Conservation (phyloP, 2,888 invertebrate species). For the Dioctria linearis region DNA sequence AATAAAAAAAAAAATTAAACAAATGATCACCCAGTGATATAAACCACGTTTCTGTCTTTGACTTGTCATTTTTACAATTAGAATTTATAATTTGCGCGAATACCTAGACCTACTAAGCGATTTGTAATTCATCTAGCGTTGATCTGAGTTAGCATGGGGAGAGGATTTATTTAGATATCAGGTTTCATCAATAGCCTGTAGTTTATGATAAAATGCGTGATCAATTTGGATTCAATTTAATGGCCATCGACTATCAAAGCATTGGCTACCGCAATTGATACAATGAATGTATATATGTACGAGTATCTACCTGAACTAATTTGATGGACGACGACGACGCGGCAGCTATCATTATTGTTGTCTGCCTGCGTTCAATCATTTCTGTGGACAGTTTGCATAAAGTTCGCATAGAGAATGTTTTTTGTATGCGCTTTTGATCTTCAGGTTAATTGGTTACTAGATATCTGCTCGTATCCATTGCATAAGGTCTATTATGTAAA, state of each 20-base stretch:
- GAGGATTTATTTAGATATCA: background rate
- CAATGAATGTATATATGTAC: too few species aligned
- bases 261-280: constrained; percentile 30
- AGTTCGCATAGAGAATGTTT: background rate
- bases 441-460: constrained; percentile 43
- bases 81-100: constrained; percentile 35
- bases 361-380: constrained; percentile 1
- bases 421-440: background rate
- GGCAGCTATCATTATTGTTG: background rate
- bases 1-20: background rate
- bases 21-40: constrained; percentile 13
- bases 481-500: too few species aligned
- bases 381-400: background rate
- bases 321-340: constrained; percentile 22
- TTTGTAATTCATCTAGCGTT: constrained; percentile 23
- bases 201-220: constrained; percentile 40
- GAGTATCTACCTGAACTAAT: constrained; percentile 21
- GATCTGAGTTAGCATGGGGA: background rate
- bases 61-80: constrained; percentile 41
- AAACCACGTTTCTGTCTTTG: constrained; percentile 33
- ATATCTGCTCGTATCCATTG: background rate
- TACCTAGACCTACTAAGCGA: constrained; percentile 31
- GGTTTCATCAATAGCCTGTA: constrained; percentile 13
- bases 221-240: constrained; percentile 34
- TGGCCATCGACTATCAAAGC: constrained; percentile 42